phyloP scores from a whole-genome alignment of 1,140 invertebrate genomes.

The Hydropsyche tenuis region DNA sequence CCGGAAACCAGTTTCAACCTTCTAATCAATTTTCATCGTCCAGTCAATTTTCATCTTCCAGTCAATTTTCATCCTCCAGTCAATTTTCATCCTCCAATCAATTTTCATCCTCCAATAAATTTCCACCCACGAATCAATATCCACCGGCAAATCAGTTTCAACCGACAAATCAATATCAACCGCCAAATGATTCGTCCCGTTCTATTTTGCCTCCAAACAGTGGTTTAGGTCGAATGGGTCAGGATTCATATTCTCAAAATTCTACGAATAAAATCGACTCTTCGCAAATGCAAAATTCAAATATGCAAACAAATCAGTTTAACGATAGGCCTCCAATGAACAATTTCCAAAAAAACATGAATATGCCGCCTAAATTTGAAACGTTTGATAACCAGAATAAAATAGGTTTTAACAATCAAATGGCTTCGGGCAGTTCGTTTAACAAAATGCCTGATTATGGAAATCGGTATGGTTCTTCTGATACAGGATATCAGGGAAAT shows the following conservation, averaged over 20 bases:
- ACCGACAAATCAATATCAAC: no score
- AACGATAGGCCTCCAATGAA: neutral
- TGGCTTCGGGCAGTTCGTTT: neutral
- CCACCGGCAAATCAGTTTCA: neutral
- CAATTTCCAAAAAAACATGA: neutral
- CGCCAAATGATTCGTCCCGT: neutral
- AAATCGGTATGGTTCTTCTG: neutral
- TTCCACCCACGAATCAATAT: neutral
- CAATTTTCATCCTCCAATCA: neutral
- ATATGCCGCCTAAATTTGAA: neutral
- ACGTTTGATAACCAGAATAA: constrained; percentile 9
- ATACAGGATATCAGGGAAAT: neutral
- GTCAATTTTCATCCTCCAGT: neutral
- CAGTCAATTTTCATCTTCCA: neutral
- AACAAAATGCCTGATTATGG: neutral
- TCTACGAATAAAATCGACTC: neutral
- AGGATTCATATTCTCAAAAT: neutral
- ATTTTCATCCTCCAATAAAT: neutral
- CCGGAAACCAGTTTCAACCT: no score
- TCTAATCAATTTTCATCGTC: no score
- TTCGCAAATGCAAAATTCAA: neutral
- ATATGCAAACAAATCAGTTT: neutral
- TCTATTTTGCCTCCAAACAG: neutral
- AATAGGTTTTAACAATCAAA: neutral
- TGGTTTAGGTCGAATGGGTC: neutral